phyloP scores from a whole-genome alignment of 2,113 vertebrate genomes.

The mouse (Mus musculus) region GRCm39 chr5:51157001-51157500 shows the following conservation, averaged over 20 bases:
- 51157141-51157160: too few species aligned
- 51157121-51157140: too few species aligned
- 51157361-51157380: background rate
- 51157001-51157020: background rate
- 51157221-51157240: too few species aligned
- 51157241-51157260: too few species aligned
- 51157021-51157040: too few species aligned
- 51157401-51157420: background rate
- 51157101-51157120: too few species aligned
- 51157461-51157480: slow-evolving; percentile 4
- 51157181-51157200: too few species aligned
- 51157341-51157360: background rate
- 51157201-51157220: too few species aligned
- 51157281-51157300: background rate
- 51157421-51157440: background rate
- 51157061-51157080: too few species aligned
- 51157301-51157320: background rate
- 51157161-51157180: too few species aligned
- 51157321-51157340: background rate
- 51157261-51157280: background rate
- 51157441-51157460: slow-evolving; percentile 11
- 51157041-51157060: too few species aligned
- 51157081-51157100: too few species aligned
- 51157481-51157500: background rate
- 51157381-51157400: background rate